Evolutionary conservation across 2,797 vertebrate species (phyloP).

Genomic region (Halcyon badia): DNA sequence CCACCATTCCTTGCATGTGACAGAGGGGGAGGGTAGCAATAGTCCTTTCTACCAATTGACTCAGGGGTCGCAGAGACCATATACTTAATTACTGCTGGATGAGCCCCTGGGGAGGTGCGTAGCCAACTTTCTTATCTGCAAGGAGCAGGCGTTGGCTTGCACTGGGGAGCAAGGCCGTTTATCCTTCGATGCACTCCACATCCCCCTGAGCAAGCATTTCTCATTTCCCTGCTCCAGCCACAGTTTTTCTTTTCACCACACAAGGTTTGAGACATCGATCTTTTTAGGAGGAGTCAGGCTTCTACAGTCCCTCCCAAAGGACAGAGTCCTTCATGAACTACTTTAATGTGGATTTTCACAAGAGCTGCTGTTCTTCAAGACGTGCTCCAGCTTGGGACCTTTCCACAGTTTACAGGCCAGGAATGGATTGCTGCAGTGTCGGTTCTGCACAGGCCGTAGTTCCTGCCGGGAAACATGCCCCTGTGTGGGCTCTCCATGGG

Average conservation of each 20-base stretch:
- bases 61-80: background rate
- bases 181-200: background rate
- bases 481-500: accelerated
- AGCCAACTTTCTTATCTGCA: too few relatives aligned
- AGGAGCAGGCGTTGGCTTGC: too few relatives aligned
- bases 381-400: background rate
- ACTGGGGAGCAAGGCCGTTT: background rate
- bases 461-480: background rate
- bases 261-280: too few relatives aligned
- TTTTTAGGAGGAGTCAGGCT: too few relatives aligned
- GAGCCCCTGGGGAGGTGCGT: too few relatives aligned
- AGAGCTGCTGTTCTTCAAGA: background rate
- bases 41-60: background rate
- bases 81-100: background rate
- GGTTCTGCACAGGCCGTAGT: accelerated
- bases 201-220: too few relatives aligned
- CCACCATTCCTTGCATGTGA: background rate
- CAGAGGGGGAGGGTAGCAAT: background rate
- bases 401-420: background rate
- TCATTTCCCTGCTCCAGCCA: too few relatives aligned
- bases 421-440: background rate
- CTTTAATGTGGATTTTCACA: background rate
- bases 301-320: background rate
- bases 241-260: too few relatives aligned
- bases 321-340: background rate